phyloP scores from a whole-genome alignment of 2,888 invertebrate genomes.

The Acronicta psi region DNA sequence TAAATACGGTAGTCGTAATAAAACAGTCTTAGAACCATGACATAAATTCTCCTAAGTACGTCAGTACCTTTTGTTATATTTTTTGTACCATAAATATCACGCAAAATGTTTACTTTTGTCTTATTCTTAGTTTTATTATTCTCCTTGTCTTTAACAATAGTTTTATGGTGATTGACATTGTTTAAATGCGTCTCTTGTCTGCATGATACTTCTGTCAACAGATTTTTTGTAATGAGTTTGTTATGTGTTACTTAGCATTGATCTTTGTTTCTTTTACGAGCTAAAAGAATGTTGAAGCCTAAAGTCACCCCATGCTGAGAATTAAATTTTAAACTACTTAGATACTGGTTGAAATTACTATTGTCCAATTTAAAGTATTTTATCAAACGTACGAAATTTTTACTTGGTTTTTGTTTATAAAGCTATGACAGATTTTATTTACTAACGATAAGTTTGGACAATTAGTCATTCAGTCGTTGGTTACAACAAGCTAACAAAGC shows the following conservation, averaged over 20 bases:
- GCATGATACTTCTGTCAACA: slow-evolving; percentile 23
- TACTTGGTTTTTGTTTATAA: no score
- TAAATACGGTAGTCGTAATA: slow-evolving; percentile 70
- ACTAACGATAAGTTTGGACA: slow-evolving; percentile 11
- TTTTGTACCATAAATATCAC: slow-evolving; percentile 63
- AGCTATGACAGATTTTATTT: no score
- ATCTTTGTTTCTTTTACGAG: slow-evolving; percentile 23
- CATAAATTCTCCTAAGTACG: slow-evolving; percentile 65
- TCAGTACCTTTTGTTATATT: slow-evolving; percentile 61
- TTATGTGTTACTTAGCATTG: slow-evolving; percentile 22
- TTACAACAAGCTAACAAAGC: slow-evolving; percentile 10
- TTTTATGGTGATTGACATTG: slow-evolving; percentile 51
- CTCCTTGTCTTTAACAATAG: slow-evolving; percentile 49
- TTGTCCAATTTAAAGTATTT: no score
- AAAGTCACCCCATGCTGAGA: no score
- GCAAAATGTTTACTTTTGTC: slow-evolving; percentile 61
- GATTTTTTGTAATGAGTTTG: slow-evolving; percentile 20
- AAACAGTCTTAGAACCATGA: slow-evolving; percentile 66
- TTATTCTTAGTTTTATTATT: slow-evolving; percentile 57
- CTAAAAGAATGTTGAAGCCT: not conserved
- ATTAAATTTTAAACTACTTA: no score
- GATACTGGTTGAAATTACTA: no score
- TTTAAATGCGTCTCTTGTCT: slow-evolving; percentile 29
- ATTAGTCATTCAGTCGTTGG: slow-evolving; percentile 7
- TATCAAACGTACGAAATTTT: no score